Evolutionary conservation across 2,888 invertebrate genomes (phyloP).

Genomic region (Corbicula japonica): DNA sequence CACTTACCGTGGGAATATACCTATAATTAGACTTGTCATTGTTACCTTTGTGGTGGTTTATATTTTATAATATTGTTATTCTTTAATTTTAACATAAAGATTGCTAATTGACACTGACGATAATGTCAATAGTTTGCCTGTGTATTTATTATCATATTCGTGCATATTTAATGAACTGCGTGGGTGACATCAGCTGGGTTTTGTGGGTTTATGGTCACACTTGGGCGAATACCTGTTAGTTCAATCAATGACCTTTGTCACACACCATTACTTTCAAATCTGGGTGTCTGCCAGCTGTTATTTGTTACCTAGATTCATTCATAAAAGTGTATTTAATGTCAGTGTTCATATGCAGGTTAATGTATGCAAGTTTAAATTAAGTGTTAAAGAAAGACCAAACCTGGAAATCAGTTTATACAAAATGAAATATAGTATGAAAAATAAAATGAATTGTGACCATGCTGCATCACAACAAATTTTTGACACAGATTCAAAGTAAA

Average conservation of each 20-base stretch:
- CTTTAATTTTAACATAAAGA: neutral
- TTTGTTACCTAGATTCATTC: slow-evolving; percentile 52
- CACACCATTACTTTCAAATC: slow-evolving; percentile 42
- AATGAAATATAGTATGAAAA: no score
- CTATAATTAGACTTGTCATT: slow-evolving; percentile 56
- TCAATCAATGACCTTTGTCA: slow-evolving; percentile 60
- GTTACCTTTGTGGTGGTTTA: slow-evolving; percentile 10
- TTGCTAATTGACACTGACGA: neutral
- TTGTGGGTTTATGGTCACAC: slow-evolving; percentile 52
- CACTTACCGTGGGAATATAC: slow-evolving; percentile 61
- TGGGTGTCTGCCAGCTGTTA: slow-evolving; percentile 61
- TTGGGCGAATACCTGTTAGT: slow-evolving; percentile 41
- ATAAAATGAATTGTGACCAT: no score
- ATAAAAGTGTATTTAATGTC: slow-evolving; percentile 39
- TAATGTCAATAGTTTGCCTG: neutral
- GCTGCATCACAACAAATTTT: no score
- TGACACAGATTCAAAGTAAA: no score
- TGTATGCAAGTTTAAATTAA: slow-evolving; percentile 3
- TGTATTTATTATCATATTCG: slow-evolving; percentile 63
- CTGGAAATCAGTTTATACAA: no score
- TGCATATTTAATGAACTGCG: slow-evolving; percentile 66
- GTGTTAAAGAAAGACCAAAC: neutral
- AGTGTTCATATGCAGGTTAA: slow-evolving; percentile 30
- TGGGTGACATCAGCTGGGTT: slow-evolving; percentile 61
- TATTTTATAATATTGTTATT: neutral